Base-by-base conservation (phyloP, 2,888 invertebrate species). In the Metopia argyrocephala region DNA sequence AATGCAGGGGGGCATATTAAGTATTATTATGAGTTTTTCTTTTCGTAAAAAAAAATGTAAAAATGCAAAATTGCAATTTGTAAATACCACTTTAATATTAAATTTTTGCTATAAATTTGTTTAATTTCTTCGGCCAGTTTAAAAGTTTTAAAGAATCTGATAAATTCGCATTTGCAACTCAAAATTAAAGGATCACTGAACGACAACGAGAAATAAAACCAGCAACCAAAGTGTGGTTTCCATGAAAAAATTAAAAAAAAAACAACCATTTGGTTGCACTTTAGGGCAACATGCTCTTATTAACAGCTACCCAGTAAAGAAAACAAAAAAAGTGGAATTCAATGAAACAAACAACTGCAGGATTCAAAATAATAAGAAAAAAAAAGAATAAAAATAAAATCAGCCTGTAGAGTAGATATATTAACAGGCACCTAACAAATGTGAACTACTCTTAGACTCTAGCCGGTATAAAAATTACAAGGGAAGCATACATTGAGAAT, bases 41-140 rank as follows among this genome's bases (percentile, higher is more conserved):
- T 68, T 38, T 52, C 21, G 28, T 28, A 79, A 61, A 38, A 15
- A 76, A 71, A 71, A 71, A 71, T 73, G n/a, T n/a, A n/a, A n/a
- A n/a, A n/a, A n/a, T n/a, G n/a, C n/a, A n/a, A 70, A 65, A 74
- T 56, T 82, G 83, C 83, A 83, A 84, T 84, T 84, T 84, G 84
- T 84, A 83, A 80, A 79, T 83, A 79, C 82, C 82, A 82, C 82
- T 79, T 83, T 79, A 82, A 81, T 79, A 83, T 82, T 79, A 65
- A 83, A 83, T 83, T 83, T 81, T 78, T 74, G 65, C 78, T 66
- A 83, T 83, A 83, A 83, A 83, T 81, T 73, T 71, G 50, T 74
- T 76, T 2, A 64, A 69, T 12, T 12, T 28, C 71, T 73, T 62
- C 31, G 56, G 52, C 65, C 74, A 45, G 54, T 64, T 18, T 48